Conservation (phyloP, 2,113 vertebrate species). For the Tyrannus savana region DNA sequence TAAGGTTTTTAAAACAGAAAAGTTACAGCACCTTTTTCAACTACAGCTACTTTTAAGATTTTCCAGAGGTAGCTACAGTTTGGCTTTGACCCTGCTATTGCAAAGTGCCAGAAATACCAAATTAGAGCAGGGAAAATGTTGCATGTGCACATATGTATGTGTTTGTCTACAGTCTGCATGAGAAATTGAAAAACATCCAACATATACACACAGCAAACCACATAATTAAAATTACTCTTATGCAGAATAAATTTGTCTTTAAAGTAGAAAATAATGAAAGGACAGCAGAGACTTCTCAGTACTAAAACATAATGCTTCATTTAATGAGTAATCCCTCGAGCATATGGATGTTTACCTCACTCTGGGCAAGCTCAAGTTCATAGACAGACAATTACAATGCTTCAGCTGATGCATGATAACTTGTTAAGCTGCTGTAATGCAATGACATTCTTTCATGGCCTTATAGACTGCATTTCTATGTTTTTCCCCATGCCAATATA, state of each 20-base stretch:
- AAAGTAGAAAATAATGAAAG: slow-evolving; percentile 9
- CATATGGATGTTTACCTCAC: slow-evolving; percentile 17
- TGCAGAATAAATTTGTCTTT: slow-evolving; percentile 10
- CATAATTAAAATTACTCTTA: slow-evolving; percentile 6
- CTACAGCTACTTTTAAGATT: not conserved
- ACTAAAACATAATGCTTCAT: slow-evolving; percentile 6
- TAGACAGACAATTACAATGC: not conserved
- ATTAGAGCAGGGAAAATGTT: slow-evolving; percentile 18
- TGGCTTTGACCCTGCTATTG: not conserved
- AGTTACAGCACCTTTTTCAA: not conserved
- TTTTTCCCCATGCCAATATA: not conserved
- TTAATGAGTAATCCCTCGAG: slow-evolving; percentile 45
- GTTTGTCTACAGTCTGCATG: slow-evolving; percentile 25
- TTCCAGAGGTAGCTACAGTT: slow-evolving; percentile 30
- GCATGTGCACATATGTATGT: not conserved
- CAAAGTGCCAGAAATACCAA: slow-evolving; percentile 24
- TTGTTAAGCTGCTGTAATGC: not conserved
- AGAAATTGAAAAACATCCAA: slow-evolving; percentile 47
- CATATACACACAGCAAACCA: not conserved
- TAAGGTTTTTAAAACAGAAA: not conserved
- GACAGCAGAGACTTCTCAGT: not conserved
- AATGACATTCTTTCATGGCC: not conserved
- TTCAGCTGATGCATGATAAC: not conserved
- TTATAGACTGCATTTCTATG: not conserved
- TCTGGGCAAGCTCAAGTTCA: slow-evolving; percentile 39